Conservation (phyloP, 2,888 invertebrate species). For the Archaeoteleia sp. region DNA sequence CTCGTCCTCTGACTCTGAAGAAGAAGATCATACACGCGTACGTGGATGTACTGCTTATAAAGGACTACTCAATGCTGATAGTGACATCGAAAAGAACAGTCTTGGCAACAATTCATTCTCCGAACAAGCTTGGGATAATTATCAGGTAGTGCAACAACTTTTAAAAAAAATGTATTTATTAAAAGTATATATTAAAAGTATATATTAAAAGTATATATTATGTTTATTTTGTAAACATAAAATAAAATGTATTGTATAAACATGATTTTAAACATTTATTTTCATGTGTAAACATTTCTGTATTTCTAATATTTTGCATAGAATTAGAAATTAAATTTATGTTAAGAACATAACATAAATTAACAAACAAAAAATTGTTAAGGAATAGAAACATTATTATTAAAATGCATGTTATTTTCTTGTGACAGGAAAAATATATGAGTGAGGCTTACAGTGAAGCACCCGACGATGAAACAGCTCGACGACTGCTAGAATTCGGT, state of each 20-base stretch:
- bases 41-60: slow-evolving; percentile 60
- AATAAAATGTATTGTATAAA: too few species aligned
- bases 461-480: slow-evolving; percentile 89
- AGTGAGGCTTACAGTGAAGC: slow-evolving; percentile 93
- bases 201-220: not conserved
- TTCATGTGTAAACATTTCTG: too few species aligned
- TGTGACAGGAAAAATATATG: slow-evolving; percentile 88
- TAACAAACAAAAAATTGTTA: too few species aligned
- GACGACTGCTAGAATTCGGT: slow-evolving; percentile 88
- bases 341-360: not conserved
- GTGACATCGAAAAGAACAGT: slow-evolving; percentile 79
- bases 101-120: slow-evolving; percentile 83
- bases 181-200: slow-evolving; percentile 6
- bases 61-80: slow-evolving; percentile 76
- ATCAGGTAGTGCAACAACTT: slow-evolving; percentile 88
- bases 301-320: too few species aligned
- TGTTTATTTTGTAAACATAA: too few species aligned
- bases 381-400: not conserved
- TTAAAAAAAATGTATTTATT: too few species aligned
- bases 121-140: slow-evolving; percentile 96
- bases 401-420: slow-evolving; percentile 47
- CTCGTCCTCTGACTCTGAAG: slow-evolving; percentile 71
- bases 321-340: not conserved
- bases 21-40: slow-evolving; percentile 56
- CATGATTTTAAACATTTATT: too few species aligned